Evolutionary conservation across 2,797 vertebrate genomes (phyloP).

Genomic region (Phoeniculus purpureus): DNA sequence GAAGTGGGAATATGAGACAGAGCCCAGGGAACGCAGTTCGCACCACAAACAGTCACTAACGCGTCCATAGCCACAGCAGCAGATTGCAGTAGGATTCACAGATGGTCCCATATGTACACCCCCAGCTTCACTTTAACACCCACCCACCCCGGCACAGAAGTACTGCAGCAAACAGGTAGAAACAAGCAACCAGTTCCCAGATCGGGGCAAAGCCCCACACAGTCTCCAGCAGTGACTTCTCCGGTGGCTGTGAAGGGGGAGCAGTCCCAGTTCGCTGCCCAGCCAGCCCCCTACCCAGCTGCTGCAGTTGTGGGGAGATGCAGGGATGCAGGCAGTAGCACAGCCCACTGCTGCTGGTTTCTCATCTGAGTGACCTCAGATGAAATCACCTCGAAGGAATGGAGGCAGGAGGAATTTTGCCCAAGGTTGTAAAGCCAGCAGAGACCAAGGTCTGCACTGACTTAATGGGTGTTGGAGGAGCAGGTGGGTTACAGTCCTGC

Average conservation of each 20-base stretch:
- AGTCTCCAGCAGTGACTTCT: background rate
- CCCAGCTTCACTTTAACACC: background rate
- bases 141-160: background rate
- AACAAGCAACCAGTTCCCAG: background rate
- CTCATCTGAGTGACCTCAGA: background rate
- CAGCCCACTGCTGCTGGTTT: background rate
- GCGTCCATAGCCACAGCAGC: rapidly evolving
- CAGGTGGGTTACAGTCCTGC: background rate
- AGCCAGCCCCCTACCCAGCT: background rate
- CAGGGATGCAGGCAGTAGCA: background rate
- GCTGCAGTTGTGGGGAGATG: background rate
- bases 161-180: background rate
- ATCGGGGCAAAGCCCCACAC: background rate
- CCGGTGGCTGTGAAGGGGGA: too few relatives aligned
- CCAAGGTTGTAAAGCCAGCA: background rate
- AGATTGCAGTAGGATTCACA: background rate
- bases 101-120: rapidly evolving
- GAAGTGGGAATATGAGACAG: background rate
- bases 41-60: background rate
- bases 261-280: background rate
- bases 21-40: background rate
- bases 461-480: rapidly evolving
- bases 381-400: background rate
- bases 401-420: background rate
- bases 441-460: background rate